Conservation (phyloP, 2,797 vertebrate species). For the Mycteria americana region DNA sequence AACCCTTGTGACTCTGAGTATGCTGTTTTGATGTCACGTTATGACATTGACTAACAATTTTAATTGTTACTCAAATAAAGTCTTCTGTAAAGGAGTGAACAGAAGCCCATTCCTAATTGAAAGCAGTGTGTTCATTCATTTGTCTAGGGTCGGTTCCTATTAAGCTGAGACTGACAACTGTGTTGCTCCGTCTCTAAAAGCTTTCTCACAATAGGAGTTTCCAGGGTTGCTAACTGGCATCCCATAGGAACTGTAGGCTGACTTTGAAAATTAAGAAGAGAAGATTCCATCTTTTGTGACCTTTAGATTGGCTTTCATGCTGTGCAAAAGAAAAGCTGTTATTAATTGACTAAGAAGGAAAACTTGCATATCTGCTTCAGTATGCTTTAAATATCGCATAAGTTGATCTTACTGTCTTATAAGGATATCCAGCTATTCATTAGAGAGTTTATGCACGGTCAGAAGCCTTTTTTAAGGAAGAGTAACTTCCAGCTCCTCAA, state of each 20-base stretch:
- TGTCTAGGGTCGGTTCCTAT: neutral
- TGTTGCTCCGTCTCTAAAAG: neutral
- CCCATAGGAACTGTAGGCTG: neutral
- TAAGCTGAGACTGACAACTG: conserved; percentile 10
- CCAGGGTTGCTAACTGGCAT: conserved; percentile 23
- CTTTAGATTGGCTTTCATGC: neutral
- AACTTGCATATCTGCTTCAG: neutral
- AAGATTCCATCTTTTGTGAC: neutral
- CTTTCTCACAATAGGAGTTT: conserved; percentile 21
- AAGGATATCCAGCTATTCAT: neutral
- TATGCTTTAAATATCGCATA: neutral
- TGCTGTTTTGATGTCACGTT: neutral
- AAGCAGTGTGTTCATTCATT: neutral
- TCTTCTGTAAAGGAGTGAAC: neutral
- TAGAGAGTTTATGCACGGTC: neutral
- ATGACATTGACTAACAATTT: conserved; percentile 22
- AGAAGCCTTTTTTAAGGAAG: neutral
- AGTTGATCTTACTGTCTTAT: neutral
- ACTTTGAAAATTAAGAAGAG: neutral
- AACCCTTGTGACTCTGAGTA: neutral
- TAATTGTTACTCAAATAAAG: conserved; percentile 18
- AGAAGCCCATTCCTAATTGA: conserved; percentile 9
- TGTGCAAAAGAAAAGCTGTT: neutral
- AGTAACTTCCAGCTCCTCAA: neutral
- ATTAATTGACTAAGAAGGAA: neutral